Conservation (phyloP, 2,797 vertebrate genomes). For the Pelobates cultripes region DNA sequence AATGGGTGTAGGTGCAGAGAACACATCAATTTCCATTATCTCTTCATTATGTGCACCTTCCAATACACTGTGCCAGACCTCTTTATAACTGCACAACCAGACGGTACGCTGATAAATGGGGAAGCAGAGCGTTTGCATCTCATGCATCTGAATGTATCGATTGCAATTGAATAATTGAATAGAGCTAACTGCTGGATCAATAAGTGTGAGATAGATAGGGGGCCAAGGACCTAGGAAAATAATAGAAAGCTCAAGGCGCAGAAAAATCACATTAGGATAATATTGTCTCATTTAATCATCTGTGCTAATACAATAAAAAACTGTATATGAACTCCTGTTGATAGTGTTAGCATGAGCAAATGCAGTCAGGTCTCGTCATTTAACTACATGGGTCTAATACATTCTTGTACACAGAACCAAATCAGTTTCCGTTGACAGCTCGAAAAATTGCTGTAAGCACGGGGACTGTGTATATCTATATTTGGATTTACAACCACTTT, state of each 20-base stretch:
- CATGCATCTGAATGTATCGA: constrained; percentile 63
- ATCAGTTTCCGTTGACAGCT: constrained; percentile 25
- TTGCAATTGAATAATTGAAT: constrained; percentile 70
- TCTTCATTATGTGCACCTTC: constrained; percentile 30
- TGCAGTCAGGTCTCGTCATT: constrained; percentile 25
- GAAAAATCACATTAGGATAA: constrained; percentile 57
- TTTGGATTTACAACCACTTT: constrained; percentile 39
- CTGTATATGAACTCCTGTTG: constrained; percentile 33
- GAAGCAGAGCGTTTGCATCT: constrained; percentile 57
- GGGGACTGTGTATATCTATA: constrained; percentile 5
- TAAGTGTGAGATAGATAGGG: constrained; percentile 58
- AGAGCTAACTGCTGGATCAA: constrained; percentile 64
- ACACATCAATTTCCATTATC: constrained; percentile 10
- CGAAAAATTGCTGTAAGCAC: constrained; percentile 18
- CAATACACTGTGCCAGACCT: neutral
- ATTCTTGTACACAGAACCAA: constrained; percentile 23
- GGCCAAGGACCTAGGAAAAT: constrained; percentile 49
- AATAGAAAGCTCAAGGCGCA: constrained; percentile 57
- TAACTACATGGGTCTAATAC: neutral
- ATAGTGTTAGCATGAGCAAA: constrained; percentile 30
- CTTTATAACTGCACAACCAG: constrained; percentile 14
- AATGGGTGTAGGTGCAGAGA: neutral
- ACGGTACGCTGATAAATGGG: constrained; percentile 46
- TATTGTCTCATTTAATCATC: constrained; percentile 62
- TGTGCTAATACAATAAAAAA: constrained; percentile 55